Evolutionary conservation across 2,888 invertebrate genomes (phyloP), one percentile per base, ranked within the genome.

Genomic region (Amphipyra berbera): DNA sequence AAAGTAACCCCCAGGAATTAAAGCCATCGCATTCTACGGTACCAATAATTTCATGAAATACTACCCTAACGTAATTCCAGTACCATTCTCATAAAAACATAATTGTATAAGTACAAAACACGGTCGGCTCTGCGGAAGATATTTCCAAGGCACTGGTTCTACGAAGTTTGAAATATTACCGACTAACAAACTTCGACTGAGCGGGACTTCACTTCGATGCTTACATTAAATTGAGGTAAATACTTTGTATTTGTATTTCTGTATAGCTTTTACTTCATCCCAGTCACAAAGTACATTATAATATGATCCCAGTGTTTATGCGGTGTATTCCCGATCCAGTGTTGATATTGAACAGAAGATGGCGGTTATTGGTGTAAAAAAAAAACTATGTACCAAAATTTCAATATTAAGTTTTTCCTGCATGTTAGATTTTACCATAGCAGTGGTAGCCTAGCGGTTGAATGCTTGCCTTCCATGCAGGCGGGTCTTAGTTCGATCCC

Each of bases 141-240:
- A 48, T 55, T 69, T 59, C 41, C 52, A 15, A 64, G 37, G 13
- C 47, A 56, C 37, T 50, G 42, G 35, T 58, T 37, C 37, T 0
- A 12, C n/a, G 21, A 65, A 61, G 38, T 56, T 70, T 54, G 58
- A 49, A 45, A 60, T 60, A 68, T 60, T 53, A 64, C 47, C 27
- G 27, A 12, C 37, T 44, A 55, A 65, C 48, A 46, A 69, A 65
- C 53, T 60, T 52, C 27, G 53, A 49, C 48, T n/a, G 37, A 14
- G 40, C 15, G n/a, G 21, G 44, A 41, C 47, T 69, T 58, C 30
- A 53, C 13, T 45, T 14, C 38, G 21, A 53, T 45, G 35, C 49
- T 49, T 65, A 56, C 48, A 50, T 58, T 46, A 44, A 55, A 59
- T 65, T 27, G 14, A 53, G 15, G 48, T 64, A 59, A 64, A 56